Evolutionary conservation across 1,140 invertebrate genomes (phyloP).

Genomic region (Leptoteleia sp.): DNA sequence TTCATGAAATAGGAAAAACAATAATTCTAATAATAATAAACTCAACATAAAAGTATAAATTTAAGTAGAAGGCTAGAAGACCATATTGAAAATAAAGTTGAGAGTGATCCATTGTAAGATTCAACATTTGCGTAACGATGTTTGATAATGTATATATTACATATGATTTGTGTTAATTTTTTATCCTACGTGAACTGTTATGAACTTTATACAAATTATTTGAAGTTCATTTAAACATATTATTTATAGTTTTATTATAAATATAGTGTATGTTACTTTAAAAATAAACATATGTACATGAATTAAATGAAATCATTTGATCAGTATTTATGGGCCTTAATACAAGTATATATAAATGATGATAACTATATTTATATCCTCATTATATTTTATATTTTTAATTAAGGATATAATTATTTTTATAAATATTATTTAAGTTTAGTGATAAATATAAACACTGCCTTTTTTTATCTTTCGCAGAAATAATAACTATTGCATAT

Average conservation of each 20-base stretch:
- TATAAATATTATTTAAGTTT: too few species aligned
- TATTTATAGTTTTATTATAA: neutral
- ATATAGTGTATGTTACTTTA: constrained; percentile 11
- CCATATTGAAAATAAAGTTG: neutral
- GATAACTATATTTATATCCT: too few species aligned
- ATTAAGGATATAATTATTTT: too few species aligned
- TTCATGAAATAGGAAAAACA: constrained; percentile 24
- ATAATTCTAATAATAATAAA: too few species aligned
- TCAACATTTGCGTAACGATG: constrained; percentile 6
- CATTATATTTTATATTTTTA: too few species aligned
- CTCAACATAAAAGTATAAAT: constrained; percentile 21
- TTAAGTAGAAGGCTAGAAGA: constrained; percentile 47
- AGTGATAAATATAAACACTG: too few species aligned
- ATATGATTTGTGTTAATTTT: constrained; percentile 14
- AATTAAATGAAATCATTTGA: constrained; percentile 15
- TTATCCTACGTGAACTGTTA: neutral
- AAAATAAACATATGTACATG: constrained; percentile 23
- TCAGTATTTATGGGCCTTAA: constrained; percentile 44
- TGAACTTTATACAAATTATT: neutral
- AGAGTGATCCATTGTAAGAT: constrained; percentile 21
- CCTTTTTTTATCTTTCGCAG: too few species aligned
- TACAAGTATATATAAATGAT: too few species aligned
- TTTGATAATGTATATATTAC: constrained; percentile 46
- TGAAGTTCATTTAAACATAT: neutral
- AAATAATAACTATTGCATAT: too few species aligned